phyloP scores from a whole-genome alignment of 2,797 vertebrate genomes.

The Morelia viridis region DNA sequence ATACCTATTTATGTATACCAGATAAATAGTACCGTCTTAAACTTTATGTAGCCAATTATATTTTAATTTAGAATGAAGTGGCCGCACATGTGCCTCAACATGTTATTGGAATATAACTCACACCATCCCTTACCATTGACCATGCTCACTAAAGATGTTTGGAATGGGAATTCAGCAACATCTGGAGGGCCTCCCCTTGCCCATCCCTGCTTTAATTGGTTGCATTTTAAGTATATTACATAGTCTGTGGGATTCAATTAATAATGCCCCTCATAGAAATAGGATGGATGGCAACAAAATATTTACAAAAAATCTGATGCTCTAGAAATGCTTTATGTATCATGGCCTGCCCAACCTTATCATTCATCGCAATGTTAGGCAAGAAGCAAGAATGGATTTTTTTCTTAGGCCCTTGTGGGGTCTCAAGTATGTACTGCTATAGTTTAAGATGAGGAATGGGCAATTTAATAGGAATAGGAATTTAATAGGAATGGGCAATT shows the following conservation, averaged over 20 bases:
- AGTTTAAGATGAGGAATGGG: not conserved
- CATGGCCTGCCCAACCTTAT: not conserved
- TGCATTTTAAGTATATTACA: not conserved
- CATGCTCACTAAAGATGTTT: not conserved
- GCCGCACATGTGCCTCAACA: not conserved
- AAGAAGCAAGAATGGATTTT: not conserved
- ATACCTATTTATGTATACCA: not conserved
- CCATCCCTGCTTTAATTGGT: not conserved
- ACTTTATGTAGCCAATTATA: not conserved
- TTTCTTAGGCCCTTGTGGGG: not conserved
- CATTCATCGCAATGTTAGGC: not conserved
- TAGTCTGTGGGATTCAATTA: not conserved
- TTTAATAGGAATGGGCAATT: not conserved
- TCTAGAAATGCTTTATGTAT: not conserved
- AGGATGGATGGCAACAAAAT: not conserved
- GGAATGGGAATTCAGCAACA: not conserved
- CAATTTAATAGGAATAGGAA: not conserved
- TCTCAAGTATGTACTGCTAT: not conserved
- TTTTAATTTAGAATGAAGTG: not conserved
- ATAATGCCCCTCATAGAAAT: not conserved
- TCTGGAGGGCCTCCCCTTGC: not conserved
- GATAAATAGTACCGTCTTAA: not conserved
- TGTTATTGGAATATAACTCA: not conserved
- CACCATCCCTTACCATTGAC: not conserved
- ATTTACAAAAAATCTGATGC: not conserved